Evolutionary conservation across 2,888 invertebrate genomes (phyloP), one percentile per base, ranked within the genome.

Genomic region (Opisthograptis luteolata): DNA sequence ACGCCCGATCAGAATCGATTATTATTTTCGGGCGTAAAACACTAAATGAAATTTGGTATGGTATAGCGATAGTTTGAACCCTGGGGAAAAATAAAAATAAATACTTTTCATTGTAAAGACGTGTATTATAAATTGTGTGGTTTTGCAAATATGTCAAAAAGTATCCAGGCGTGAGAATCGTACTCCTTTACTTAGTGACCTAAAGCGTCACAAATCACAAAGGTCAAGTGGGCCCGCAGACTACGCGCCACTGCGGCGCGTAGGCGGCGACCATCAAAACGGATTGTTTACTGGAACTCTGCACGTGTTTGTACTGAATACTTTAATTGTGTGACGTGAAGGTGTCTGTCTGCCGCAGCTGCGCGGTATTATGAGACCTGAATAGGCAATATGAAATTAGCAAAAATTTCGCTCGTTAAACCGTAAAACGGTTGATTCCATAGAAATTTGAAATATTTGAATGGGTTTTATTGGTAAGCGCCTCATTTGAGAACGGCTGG

Each of bases 281-380:
- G 65, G 78, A 76, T 74, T 80, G 78, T 81, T 82, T 76, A 75
- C 79, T 76, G 67, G 70, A 71, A 76, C 65, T 49, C 56, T 70
- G 77, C 83, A 84, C 81, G 82, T 84, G 84, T 78, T 71, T 68
- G 68, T 67, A 61, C 66, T 59, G 59, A 69, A 63, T 59, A 66
- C 58, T 55, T 53, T 40, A 46, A 45, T 51, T 51, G 44, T 32
- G 25, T 45, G 50, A 51, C 44, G 50, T 15, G 22, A 32, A 30
- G 35, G 39, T 40, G 37, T 42, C 57, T 52, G 45, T 35, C 22
- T 49, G 45, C 45, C 41, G 50, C 55, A 50, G 49, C 49, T 50
- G 43, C 36, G 31, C 7, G 15, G 2, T 5, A 3, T 9, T 20
- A 6, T 6, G 7, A 17, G 27, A 7, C 24, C 24, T 19, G 15